phyloP scores from a whole-genome alignment of 2,113 vertebrate genomes.

The Orthonyx spaldingii region DNA sequence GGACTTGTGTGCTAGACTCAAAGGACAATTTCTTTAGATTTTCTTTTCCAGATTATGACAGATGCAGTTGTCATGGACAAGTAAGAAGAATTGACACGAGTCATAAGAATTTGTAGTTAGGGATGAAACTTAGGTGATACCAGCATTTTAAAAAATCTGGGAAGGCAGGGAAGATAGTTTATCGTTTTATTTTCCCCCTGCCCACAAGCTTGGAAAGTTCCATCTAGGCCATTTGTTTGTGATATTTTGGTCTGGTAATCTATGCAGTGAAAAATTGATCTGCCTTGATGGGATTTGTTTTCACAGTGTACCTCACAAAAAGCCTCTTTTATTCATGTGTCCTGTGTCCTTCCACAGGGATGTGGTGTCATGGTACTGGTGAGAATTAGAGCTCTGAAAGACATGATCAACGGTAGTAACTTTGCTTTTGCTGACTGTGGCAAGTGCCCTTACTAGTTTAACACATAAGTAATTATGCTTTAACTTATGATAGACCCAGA shows the following conservation, averaged over 20 bases:
- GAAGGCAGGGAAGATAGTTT: not conserved
- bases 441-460: not conserved
- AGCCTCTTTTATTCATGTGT: not conserved
- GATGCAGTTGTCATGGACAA: not conserved
- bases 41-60: not conserved
- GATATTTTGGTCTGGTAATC: not conserved
- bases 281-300: not conserved
- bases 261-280: not conserved
- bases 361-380: not conserved
- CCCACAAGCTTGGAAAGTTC: not conserved
- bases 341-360: not conserved
- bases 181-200: not conserved
- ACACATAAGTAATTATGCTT: not conserved
- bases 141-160: not conserved
- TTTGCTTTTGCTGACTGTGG: not conserved
- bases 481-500: not conserved
- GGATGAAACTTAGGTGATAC: not conserved
- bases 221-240: not conserved
- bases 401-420: accelerated
- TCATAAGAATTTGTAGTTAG: not conserved
- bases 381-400: not conserved
- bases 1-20: not conserved
- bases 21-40: not conserved
- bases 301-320: not conserved
- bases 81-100: not conserved